These are phyloP conservation scores for Neofelis nebulosa DNA, from an alignment of 2,113 vertebrate genomes.

Conservation along the genomic window DNA sequence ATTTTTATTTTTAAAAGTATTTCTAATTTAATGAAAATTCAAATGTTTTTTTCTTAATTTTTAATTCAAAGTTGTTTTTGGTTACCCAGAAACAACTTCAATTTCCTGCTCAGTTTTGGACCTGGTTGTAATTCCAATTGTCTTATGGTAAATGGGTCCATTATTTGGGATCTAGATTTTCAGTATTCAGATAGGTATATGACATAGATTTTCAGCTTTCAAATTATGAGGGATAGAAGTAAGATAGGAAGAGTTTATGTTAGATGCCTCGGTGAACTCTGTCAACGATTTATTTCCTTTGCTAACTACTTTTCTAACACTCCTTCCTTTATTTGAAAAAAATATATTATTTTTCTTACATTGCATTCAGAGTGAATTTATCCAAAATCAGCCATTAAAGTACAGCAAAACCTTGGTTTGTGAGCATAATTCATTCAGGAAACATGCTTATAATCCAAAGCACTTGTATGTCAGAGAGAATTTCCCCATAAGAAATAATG, in stretches of 20 bases:
- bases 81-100: neutral
- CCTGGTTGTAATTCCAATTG: neutral
- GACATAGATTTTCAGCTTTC: neutral
- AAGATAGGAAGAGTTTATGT: neutral
- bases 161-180: conserved; percentile 8
- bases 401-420: no score
- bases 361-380: neutral
- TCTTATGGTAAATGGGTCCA: neutral
- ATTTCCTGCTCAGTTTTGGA: neutral
- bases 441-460: no score
- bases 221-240: neutral
- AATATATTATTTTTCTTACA: neutral
- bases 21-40: neutral
- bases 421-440: no score
- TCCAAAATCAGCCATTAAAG: neutral
- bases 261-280: neutral
- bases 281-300: neutral
- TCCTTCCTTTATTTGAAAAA: neutral
- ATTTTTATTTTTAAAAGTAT: neutral
- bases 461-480: no score
- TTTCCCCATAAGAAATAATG: no score
- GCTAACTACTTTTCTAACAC: neutral
- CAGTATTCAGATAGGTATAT: neutral
- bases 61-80: neutral
- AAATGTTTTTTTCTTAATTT: neutral